phyloP scores from a whole-genome alignment of 2,888 invertebrate species.

The Leucophenga maculata region DNA sequence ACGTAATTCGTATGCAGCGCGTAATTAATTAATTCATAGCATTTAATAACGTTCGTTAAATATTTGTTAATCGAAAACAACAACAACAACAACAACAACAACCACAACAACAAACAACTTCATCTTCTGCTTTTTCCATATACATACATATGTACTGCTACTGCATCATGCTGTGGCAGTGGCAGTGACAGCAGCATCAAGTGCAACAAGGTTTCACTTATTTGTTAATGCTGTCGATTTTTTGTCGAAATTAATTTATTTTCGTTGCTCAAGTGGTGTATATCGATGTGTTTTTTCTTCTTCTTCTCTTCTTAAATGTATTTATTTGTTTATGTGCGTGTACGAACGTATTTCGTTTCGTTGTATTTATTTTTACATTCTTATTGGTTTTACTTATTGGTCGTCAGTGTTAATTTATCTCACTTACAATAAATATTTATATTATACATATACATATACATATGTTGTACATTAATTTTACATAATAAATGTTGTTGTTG shows the following conservation, averaged over 20 bases:
- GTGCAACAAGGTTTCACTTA: constrained; percentile 49
- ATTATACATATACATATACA: background rate
- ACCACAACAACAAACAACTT: constrained; percentile 24
- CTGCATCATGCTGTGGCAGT: background rate
- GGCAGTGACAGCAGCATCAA: constrained; percentile 31
- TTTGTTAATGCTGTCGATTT: background rate
- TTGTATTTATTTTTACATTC: constrained; percentile 27
- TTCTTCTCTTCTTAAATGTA: constrained; percentile 22
- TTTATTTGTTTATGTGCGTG: constrained; percentile 38
- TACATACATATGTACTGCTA: too few species aligned
- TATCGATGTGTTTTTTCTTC: constrained; percentile 39
- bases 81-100: constrained; percentile 41
- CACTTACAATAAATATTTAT: background rate
- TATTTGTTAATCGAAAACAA: constrained; percentile 23
- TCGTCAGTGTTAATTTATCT: constrained; percentile 25
- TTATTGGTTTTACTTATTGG: constrained; percentile 51
- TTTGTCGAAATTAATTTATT: constrained; percentile 29
- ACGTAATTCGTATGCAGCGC: constrained; percentile 16
- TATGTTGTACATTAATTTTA: constrained; percentile 6
- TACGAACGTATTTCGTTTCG: constrained; percentile 33
- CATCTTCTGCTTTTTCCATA: too few species aligned
- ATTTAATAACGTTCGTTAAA: background rate
- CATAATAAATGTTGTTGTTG: constrained; percentile 16
- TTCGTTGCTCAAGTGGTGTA: constrained; percentile 35
- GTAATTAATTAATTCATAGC: constrained; percentile 8